A percentile compares a stretch with the other conserved stretches of the same genome.
These are phyloP conservation scores for Sphaeramia orbicularis DNA, from an alignment of 2,797 vertebrate species.

Conservation along the genomic window DNA sequence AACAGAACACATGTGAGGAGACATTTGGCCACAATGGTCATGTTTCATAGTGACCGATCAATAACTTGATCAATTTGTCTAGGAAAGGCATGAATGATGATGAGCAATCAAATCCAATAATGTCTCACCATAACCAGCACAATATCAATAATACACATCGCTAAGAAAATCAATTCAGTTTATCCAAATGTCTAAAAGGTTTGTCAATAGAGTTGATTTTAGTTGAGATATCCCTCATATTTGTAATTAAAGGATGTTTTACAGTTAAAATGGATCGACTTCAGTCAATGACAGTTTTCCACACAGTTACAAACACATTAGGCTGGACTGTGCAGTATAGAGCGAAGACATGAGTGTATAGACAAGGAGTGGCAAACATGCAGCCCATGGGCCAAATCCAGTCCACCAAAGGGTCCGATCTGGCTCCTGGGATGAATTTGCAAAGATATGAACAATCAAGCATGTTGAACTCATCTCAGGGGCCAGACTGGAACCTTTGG, in stretches of 20 bases:
- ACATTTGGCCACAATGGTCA: conserved; percentile 20
- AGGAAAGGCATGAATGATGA: conserved; percentile 48
- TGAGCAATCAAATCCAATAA: conserved; percentile 52
- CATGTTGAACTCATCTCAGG: too few species aligned
- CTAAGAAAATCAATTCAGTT: conserved; percentile 49
- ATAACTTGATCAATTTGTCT: conserved; percentile 66
- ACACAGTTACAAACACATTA: conserved; percentile 8
- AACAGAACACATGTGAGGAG: conserved; percentile 37
- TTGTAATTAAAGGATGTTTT: conserved; percentile 31
- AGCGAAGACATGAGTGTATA: too few species aligned
- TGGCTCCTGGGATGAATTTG: too few species aligned
- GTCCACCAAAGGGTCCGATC: too few species aligned
- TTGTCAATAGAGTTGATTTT: conserved; percentile 51
- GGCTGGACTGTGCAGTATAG: not conserved
- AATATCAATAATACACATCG: conserved; percentile 37
- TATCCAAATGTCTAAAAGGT: conserved; percentile 48
- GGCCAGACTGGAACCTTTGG: too few species aligned
- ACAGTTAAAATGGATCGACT: conserved; percentile 7
- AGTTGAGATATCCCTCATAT: conserved; percentile 14
- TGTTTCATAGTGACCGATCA: conserved; percentile 52
- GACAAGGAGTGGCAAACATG: too few species aligned
- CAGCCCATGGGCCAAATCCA: too few species aligned
- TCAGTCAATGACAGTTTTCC: conserved; percentile 14
- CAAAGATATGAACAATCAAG: too few species aligned
- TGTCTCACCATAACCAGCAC: conserved; percentile 45